phyloP scores from a whole-genome alignment of 2,797 vertebrate genomes.

The Rhinophrynus dorsalis region DNA sequence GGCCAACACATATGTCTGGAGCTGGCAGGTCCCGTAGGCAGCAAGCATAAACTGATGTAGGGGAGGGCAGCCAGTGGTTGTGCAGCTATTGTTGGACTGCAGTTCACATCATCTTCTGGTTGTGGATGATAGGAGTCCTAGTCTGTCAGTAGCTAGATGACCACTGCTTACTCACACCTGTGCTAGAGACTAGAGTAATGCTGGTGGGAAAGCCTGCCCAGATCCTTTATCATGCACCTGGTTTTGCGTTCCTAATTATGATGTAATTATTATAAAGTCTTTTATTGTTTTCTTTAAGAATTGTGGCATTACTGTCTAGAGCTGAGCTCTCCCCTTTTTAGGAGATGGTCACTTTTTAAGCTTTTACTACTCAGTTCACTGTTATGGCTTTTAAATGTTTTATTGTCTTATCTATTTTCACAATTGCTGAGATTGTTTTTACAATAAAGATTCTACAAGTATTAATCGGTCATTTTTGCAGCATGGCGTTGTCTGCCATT shows the following conservation, averaged over 20 bases:
- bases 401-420: slow-evolving; percentile 1
- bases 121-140: too few relatives aligned
- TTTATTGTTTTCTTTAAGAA: neutral
- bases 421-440: slow-evolving; percentile 14
- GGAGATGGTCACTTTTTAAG: slow-evolving; percentile 4
- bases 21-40: neutral
- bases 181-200: too few relatives aligned
- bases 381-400: too few relatives aligned
- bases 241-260: neutral
- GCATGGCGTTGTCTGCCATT: too few relatives aligned
- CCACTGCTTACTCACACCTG: neutral
- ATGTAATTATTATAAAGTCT: slow-evolving; percentile 37
- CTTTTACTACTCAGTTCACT: slow-evolving; percentile 1
- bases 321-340: neutral
- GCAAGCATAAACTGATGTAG: neutral
- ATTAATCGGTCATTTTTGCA: too few relatives aligned
- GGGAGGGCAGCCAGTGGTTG: too few relatives aligned
- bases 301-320: slow-evolving; percentile 17
- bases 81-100: too few relatives aligned
- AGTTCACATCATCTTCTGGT: too few relatives aligned
- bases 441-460: slow-evolving; percentile 44
- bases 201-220: neutral
- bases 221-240: neutral
- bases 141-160: neutral
- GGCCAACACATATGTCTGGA: too few relatives aligned